Evolutionary conservation across 2,888 invertebrate genomes (phyloP), one percentile per base, ranked within the genome.

Genomic region (Ryuthela nishihirai): DNA sequence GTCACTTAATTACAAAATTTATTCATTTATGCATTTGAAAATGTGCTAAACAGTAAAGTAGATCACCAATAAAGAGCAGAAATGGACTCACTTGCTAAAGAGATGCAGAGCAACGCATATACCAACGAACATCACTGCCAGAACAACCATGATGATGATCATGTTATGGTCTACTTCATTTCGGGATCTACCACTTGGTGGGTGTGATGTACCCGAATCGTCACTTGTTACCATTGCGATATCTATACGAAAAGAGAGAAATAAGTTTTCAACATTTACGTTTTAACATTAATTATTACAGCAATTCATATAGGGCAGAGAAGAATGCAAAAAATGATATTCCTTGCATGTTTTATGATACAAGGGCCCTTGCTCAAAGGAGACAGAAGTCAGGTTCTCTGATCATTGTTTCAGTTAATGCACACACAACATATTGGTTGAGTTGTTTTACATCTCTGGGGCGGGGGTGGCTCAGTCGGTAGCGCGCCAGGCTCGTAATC

Each of bases 51-150:
- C 2, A 29, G n/a, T 29, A 29, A 29, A 10, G n/a, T 9, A 29
- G n/a, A 9, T 10, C 29, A 29, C n/a, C n/a, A 10, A 9, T 29
- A 10, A n/a, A 29, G n/a, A 10, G 9, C 29, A 10, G 2, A 1
- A 29, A 29, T 2, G 18, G 71, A 79, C 82, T 81, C 79, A 91
- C 92, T 85, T 89, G 85, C 90, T 90, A 77, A 93, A 93, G 69
- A 92, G 82, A 71, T 89, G 83, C 62, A 93, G 82, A 43, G 92
- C 92, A 68, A 92, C 87, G 77, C 92, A 92, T 72, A 93, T 88
- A 75, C 91, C 90, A 75, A 92, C 82, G 76, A 92, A 92, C 92
- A 92, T 93, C 67, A 92, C 82, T 64, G 86, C 88, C 87, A 92
- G 89, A 53, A 85, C 91, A 63, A 88, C 88, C 67, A 92, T 81